Base-by-base conservation (phyloP, 1,140 invertebrate species). In the Plodia interpunctella region DNA sequence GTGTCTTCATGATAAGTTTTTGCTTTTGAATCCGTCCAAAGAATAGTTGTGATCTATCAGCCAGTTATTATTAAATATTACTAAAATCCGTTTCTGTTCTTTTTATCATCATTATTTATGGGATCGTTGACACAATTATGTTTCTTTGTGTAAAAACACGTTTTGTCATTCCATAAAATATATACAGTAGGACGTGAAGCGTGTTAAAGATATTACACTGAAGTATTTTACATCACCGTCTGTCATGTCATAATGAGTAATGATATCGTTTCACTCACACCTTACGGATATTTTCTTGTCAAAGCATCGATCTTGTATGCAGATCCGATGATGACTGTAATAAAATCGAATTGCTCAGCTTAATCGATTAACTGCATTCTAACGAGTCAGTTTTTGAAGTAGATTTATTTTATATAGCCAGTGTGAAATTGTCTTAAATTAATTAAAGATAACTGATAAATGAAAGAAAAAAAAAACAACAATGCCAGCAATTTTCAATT, bases 181-280 rank as follows among this genome's bases (percentile, higher is more conserved):
- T 78, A 62, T 66, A 71, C 70, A 70, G 58, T 53, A 49, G 70
- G 67, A 72, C 67, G 59, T 35, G 55, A 58, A 59, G 57, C 72
- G 74, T 74, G 80, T 77, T 78, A 76, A 83, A 78, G 67, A 76
- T 75, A 75, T 84, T 81, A 76, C 70, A 63, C 63, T 54, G 70
- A 76, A 81, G 77, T 80, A 73, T 79, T 85, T 74, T 73, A 83
- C 80, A 80, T 83, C 74, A 72, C 66, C 79, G 72, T 77, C 78
- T 80, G 81, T 84, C 83, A 80, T 64, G 64, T 70, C 60, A 70
- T 65, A 79, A 83, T 84, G 77, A 84, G 75, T 84, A 80, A 87
- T 79, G 81, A 83, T 76, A 80, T 79, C 72, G 73, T 74, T 74
- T 74, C 69, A 69, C 79, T 74, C 66, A 68, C 64, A 70, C 70